Evolutionary conservation across 2,113 vertebrate genomes (phyloP).

Genomic region (Calidris pygmaea): DNA sequence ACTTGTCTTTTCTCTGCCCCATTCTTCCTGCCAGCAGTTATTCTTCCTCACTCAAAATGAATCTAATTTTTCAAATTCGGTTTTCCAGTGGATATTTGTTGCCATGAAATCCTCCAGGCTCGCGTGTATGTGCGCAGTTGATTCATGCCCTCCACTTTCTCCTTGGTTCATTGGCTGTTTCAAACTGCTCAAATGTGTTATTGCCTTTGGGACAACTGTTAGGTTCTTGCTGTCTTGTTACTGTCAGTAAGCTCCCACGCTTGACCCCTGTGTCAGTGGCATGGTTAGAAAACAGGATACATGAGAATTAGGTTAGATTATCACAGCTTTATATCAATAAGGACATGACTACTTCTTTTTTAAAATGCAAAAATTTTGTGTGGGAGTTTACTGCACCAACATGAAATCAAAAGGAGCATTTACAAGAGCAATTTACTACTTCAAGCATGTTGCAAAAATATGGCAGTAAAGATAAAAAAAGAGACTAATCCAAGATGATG

Average conservation of each 20-base stretch:
- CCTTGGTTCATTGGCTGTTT: background rate
- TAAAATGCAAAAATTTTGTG: background rate
- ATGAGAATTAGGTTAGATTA: background rate
- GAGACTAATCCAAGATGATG: constrained; percentile 66
- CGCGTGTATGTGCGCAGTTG: background rate
- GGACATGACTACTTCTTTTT: background rate
- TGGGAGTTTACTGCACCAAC: background rate
- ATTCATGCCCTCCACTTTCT: background rate
- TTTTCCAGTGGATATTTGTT: background rate
- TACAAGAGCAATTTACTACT: constrained; percentile 69
- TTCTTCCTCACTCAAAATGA: background rate
- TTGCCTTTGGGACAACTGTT: background rate
- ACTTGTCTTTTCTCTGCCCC: background rate
- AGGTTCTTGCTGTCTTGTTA: background rate
- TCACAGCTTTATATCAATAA: background rate
- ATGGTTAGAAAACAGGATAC: background rate
- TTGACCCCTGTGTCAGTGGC: background rate
- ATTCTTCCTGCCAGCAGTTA: background rate
- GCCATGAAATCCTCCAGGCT: background rate
- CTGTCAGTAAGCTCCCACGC: background rate
- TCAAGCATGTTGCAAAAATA: constrained; percentile 67
- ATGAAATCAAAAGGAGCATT: constrained; percentile 50
- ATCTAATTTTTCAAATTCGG: background rate
- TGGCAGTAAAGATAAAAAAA: constrained; percentile 71
- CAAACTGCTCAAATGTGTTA: background rate